phyloP scores from a whole-genome alignment of 1,140 invertebrate genomes.

The Chymomyza costata region DNA sequence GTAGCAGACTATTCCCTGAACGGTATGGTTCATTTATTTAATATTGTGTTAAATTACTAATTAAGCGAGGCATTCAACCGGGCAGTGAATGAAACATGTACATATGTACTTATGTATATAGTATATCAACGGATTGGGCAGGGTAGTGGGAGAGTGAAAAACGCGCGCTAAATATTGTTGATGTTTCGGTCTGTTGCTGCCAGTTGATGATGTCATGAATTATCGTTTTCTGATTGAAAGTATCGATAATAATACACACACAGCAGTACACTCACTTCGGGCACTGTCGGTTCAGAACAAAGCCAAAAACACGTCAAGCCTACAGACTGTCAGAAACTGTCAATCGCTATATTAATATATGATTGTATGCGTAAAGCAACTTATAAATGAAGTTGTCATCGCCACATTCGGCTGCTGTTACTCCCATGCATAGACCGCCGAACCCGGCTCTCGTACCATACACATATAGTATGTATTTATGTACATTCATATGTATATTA shows the following conservation, averaged over 20 bases:
- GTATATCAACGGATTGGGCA: no score
- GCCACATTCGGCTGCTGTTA: slow-evolving; percentile 57
- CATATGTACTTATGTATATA: no score
- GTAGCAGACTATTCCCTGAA: slow-evolving; percentile 3
- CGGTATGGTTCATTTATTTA: slow-evolving; percentile 50
- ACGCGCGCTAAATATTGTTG: slow-evolving; percentile 5
- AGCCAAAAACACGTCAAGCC: slow-evolving; percentile 28
- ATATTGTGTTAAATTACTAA: slow-evolving; percentile 70
- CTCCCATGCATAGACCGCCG: slow-evolving; percentile 16
- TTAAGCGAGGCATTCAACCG: slow-evolving; percentile 59
- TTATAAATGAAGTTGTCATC: slow-evolving; percentile 63
- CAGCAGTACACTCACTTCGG: slow-evolving; percentile 4
- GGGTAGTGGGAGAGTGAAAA: slow-evolving; percentile 6
- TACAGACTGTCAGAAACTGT: slow-evolving; percentile 23
- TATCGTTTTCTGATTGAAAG: slow-evolving; percentile 73
- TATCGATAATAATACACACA: slow-evolving; percentile 49
- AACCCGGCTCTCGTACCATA: no score
- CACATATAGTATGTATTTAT: no score
- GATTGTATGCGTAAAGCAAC: slow-evolving; percentile 41
- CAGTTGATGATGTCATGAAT: slow-evolving; percentile 65
- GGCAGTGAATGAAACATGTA: no score
- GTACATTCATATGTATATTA: no score
- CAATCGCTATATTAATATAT: slow-evolving; percentile 25
- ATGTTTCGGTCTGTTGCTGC: slow-evolving; percentile 34
- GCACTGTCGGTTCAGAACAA: slow-evolving; percentile 49